Evolutionary conservation across 2,888 invertebrate genomes (phyloP).

Genomic region (Aelia acuminata): DNA sequence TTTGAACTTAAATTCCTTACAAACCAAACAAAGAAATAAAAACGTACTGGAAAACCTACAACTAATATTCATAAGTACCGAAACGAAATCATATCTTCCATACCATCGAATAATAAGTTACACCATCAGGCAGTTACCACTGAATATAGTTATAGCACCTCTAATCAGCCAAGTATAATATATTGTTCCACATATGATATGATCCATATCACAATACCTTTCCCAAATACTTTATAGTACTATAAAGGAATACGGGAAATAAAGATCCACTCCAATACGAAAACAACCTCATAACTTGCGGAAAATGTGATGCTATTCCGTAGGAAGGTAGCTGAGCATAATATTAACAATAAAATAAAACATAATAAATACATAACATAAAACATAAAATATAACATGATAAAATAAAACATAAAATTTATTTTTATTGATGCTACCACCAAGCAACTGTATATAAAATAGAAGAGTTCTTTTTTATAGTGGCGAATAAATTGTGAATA

Average conservation of each 20-base stretch:
- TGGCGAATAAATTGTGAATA: background rate
- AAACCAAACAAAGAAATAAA: no score
- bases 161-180: background rate
- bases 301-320: background rate
- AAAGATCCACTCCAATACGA: background rate
- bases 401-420: background rate
- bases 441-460: background rate
- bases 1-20: no score
- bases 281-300: background rate
- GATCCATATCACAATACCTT: background rate
- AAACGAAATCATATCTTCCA: background rate
- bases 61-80: no score
- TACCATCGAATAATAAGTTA: background rate
- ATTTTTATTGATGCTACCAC: background rate
- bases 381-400: no score
- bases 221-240: background rate
- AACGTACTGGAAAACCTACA: no score
- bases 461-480: background rate
- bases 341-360: background rate
- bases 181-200: background rate
- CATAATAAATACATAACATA: no score
- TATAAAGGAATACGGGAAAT: background rate
- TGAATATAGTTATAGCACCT: background rate
- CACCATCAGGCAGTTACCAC: background rate
- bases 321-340: background rate